Percentiles rank a stretch among this genome's conserved stretches.
phyloP scores from a whole-genome alignment of 2,797 vertebrate species.

The Leptodactylus fallax region DNA sequence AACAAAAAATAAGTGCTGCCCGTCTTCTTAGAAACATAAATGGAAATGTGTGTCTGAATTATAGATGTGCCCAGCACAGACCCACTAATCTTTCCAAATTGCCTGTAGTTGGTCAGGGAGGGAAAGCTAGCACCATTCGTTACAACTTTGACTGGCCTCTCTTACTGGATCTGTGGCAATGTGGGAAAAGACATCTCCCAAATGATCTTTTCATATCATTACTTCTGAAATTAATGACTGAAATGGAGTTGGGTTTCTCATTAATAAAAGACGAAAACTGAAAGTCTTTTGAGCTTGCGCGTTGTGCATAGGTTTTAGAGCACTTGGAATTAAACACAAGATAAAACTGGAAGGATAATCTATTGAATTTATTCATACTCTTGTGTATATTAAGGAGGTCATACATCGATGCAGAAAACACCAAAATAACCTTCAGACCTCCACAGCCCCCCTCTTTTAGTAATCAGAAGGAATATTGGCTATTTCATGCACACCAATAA shows the following conservation, averaged over 20 bases:
- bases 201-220: constrained; percentile 63
- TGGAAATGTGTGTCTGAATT: constrained; percentile 55
- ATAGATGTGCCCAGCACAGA: constrained; percentile 58
- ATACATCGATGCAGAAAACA: no score
- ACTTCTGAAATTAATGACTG: constrained; percentile 63
- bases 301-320: neutral
- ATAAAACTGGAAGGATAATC: neutral
- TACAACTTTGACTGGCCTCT: constrained; percentile 56
- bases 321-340: neutral
- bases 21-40: constrained; percentile 62
- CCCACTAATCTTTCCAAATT: constrained; percentile 61
- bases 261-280: constrained; percentile 63
- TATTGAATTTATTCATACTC: no score
- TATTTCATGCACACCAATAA: no score
- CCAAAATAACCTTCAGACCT: no score
- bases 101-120: constrained; percentile 51
- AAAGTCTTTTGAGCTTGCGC: constrained; percentile 10
- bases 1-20: constrained; percentile 50
- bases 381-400: no score
- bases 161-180: constrained; percentile 46
- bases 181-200: constrained; percentile 55
- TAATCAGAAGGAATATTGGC: no score
- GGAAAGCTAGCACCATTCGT: constrained; percentile 48
- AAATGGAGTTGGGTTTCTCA: constrained; percentile 59
- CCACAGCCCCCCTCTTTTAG: no score